Conservation (phyloP, 2,888 invertebrate species). For the Timema cristinae region DNA sequence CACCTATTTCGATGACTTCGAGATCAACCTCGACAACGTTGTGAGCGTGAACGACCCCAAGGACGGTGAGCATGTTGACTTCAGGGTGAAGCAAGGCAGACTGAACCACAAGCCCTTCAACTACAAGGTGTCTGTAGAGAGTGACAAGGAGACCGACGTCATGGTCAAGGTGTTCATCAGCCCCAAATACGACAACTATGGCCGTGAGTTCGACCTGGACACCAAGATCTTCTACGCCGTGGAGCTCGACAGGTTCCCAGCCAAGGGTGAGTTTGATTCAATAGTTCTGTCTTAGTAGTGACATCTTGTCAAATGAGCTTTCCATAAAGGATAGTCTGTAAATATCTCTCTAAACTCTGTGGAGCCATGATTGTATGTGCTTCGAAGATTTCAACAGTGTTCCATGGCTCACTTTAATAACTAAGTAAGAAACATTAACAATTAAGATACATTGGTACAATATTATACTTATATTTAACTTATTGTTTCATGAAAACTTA, state of each 20-base stretch:
- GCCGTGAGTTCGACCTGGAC: slow-evolving; percentile 50
- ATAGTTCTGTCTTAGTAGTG: not conserved
- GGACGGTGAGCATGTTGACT: slow-evolving; percentile 47
- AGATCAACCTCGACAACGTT: slow-evolving; percentile 61
- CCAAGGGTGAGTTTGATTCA: slow-evolving; percentile 44
- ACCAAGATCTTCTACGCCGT: slow-evolving; percentile 58
- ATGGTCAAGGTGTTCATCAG: slow-evolving; percentile 63
- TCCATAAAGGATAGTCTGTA: too few relatives aligned
- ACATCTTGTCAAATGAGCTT: too few relatives aligned
- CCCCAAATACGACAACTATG: slow-evolving; percentile 61
- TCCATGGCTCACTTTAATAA: too few relatives aligned
- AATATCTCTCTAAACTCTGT: too few relatives aligned
- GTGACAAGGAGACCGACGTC: slow-evolving; percentile 55
- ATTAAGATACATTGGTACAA: too few relatives aligned
- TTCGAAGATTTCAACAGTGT: too few relatives aligned
- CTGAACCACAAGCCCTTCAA: slow-evolving; percentile 67
- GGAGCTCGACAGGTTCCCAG: slow-evolving; percentile 58
- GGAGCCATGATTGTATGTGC: too few relatives aligned
- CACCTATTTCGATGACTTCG: slow-evolving; percentile 66
- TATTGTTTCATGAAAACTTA: too few relatives aligned
- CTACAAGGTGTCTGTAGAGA: slow-evolving; percentile 55
- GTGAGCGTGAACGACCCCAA: slow-evolving; percentile 47
- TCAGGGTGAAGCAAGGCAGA: slow-evolving; percentile 62
- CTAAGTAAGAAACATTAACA: too few relatives aligned
- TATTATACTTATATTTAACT: too few relatives aligned